These are phyloP conservation scores for Caenorhabditis drosophilae DNA, from an alignment of 2,888 invertebrate genomes.

Conservation along the genomic window DNA sequence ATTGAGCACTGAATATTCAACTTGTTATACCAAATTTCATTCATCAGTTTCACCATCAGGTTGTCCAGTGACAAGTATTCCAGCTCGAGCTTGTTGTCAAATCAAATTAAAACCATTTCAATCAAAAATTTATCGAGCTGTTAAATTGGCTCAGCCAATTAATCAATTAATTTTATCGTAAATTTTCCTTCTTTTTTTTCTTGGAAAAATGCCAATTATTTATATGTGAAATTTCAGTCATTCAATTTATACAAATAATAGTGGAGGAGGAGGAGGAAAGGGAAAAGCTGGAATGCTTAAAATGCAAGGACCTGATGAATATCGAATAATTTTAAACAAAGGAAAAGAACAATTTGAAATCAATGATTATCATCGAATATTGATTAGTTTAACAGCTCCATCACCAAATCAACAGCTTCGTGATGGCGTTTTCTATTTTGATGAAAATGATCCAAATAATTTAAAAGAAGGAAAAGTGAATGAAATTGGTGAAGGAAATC, in stretches of 20 bases:
- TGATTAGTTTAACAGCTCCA: conserved; percentile 20
- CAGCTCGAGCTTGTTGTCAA: conserved; percentile 35
- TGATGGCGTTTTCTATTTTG: conserved; percentile 36
- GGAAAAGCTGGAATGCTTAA: no score
- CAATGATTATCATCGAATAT: conserved; percentile 31
- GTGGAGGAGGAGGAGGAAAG: no score
- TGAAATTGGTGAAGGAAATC: conserved; percentile 26
- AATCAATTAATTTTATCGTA: conserved; percentile 18
- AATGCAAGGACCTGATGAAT: conserved; percentile 24
- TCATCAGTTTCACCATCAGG: conserved; percentile 25
- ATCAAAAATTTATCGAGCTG: conserved; percentile 27
- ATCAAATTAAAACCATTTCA: conserved; percentile 29
- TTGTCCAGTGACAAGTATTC: conserved; percentile 31
- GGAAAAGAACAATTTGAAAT: conserved; percentile 35
- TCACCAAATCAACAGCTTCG: conserved; percentile 35
- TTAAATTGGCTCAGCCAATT: conserved; percentile 30
- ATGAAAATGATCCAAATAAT: conserved; percentile 33
- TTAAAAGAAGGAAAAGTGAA: conserved; percentile 31
- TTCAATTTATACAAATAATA: conserved; percentile 32
- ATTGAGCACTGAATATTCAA: conserved; percentile 23
- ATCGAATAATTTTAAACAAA: conserved; percentile 17
- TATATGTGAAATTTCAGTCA: conserved; percentile 22
- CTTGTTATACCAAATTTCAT: conserved; percentile 38
- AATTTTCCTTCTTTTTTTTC: background rate
- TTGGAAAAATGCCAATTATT: background rate